Evolutionary conservation across 1,140 invertebrate genomes (phyloP).

Genomic region (Bombus haemorrhoidalis): DNA sequence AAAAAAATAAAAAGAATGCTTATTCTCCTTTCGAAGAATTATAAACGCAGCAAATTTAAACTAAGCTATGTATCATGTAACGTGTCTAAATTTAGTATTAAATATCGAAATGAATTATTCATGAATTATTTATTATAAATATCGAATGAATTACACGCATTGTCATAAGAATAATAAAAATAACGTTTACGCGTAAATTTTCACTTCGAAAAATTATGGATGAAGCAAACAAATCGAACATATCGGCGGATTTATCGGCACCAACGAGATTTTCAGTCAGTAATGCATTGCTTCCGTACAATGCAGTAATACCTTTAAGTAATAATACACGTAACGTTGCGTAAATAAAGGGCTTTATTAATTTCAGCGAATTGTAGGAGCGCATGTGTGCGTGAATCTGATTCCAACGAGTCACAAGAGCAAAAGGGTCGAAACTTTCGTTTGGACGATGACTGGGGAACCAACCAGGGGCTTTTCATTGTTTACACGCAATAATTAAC

Average conservation of each 20-base stretch:
- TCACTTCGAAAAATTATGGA: too few species aligned
- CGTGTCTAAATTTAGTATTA: too few species aligned
- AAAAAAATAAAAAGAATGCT: too few species aligned
- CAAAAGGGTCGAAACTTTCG: constrained; percentile 17
- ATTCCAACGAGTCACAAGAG: background rate
- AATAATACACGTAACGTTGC: constrained; percentile 7
- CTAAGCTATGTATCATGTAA: too few species aligned
- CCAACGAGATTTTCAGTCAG: background rate
- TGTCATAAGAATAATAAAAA: background rate
- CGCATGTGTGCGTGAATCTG: background rate
- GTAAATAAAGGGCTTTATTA: constrained; percentile 31
- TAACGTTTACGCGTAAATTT: background rate
- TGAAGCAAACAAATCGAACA: background rate
- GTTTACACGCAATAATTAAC: constrained; percentile 43
- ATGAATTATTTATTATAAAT: background rate
- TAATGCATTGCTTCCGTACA: background rate
- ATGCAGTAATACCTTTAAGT: constrained; percentile 7
- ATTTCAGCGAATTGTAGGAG: constrained; percentile 19
- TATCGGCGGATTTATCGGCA: background rate
- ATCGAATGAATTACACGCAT: background rate
- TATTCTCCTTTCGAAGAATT: too few species aligned
- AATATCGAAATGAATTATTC: too few species aligned
- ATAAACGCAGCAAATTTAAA: too few species aligned
- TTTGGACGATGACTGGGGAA: background rate
- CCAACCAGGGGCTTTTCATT: background rate